Conservation (phyloP, 2,888 invertebrate genomes). For the Iselma pallidipennis region DNA sequence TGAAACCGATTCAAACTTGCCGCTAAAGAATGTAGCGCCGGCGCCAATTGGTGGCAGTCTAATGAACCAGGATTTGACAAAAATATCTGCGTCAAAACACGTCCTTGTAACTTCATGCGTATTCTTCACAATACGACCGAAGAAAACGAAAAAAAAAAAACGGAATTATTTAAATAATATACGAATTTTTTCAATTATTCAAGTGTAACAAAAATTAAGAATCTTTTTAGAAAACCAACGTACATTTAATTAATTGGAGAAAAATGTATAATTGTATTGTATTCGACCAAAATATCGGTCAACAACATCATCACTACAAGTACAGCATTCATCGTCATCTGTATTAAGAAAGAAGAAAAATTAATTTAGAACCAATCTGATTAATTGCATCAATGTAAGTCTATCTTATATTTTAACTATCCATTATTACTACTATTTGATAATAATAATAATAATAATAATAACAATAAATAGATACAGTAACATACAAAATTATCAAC, state of each 20-base stretch:
- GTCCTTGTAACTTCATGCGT: slow-evolving; percentile 29
- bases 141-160: neutral
- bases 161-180: neutral
- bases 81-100: slow-evolving; percentile 31
- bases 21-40: neutral
- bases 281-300: neutral
- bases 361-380: neutral
- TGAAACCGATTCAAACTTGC: neutral
- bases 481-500: neutral
- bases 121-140: slow-evolving; percentile 10
- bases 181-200: neutral
- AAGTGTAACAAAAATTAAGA: neutral
- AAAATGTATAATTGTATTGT: neutral
- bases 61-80: slow-evolving; percentile 28
- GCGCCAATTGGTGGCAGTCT: slow-evolving; percentile 14
- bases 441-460: too few relatives aligned
- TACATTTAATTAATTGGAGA: neutral
- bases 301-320: neutral
- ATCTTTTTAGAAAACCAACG: neutral
- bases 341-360: neutral
- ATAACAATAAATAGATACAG: too few relatives aligned
- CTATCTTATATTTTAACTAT: too few relatives aligned
- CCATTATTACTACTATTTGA: too few relatives aligned
- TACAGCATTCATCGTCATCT: neutral
- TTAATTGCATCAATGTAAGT: too few relatives aligned